These are phyloP conservation scores for Istiophorus platypterus DNA, from an alignment of 2,113 vertebrate species.

Conservation along the genomic window DNA sequence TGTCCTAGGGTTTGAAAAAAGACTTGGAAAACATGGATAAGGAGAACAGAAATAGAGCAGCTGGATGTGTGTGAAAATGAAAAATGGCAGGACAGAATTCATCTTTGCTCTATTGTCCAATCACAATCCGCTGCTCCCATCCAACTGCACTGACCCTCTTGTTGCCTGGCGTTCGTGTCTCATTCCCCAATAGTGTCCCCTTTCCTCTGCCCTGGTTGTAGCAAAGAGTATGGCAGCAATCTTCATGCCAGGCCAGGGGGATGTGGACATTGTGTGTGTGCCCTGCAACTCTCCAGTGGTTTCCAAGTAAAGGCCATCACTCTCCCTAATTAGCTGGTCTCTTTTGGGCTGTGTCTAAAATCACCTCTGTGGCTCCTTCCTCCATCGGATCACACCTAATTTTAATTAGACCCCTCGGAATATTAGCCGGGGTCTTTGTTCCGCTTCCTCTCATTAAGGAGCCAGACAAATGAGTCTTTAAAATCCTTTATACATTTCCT, in stretches of 20 bases:
- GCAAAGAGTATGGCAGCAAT: slow-evolving; percentile 71
- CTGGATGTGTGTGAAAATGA: slow-evolving; percentile 20
- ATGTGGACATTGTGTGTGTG: slow-evolving; percentile 84
- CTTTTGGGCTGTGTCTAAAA: slow-evolving; percentile 89
- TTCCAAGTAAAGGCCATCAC: slow-evolving; percentile 93
- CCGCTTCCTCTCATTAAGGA: slow-evolving; percentile 92
- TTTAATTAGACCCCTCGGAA: slow-evolving; percentile 96
- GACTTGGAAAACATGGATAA: slow-evolving; percentile 15
- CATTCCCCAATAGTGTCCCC: slow-evolving; percentile 39
- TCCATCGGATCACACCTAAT: slow-evolving; percentile 88
- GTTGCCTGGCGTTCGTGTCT: slow-evolving; percentile 35
- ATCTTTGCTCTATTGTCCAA: slow-evolving; percentile 40
- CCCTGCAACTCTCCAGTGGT: slow-evolving; percentile 82
- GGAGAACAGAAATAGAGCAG: slow-evolving; percentile 41
- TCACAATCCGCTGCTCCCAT: slow-evolving; percentile 21
- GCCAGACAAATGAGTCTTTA: slow-evolving; percentile 87
- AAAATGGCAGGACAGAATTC: slow-evolving; percentile 37
- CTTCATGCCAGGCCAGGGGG: slow-evolving; percentile 73
- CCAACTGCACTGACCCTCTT: slow-evolving; percentile 19
- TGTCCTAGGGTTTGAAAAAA: background rate
- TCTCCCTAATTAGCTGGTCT: slow-evolving; percentile 95
- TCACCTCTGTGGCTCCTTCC: slow-evolving; percentile 88
- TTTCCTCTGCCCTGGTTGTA: slow-evolving; percentile 58
- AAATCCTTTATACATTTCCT: slow-evolving; percentile 80
- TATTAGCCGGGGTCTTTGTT: slow-evolving; percentile 88